Conservation (phyloP, 2,797 vertebrate species). For the Morelia viridis region DNA sequence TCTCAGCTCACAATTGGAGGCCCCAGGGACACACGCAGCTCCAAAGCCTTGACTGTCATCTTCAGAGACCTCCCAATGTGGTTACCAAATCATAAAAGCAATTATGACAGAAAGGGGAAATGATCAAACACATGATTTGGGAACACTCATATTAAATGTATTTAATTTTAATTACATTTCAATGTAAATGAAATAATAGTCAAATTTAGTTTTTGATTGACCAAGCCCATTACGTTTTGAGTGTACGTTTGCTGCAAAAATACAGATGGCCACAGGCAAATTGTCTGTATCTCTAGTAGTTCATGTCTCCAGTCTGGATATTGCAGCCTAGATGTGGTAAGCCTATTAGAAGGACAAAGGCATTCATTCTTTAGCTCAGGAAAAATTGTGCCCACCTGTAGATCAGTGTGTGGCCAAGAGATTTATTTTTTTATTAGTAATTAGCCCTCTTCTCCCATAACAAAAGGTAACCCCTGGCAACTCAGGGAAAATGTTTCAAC, state of each 20-base stretch:
- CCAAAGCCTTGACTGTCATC: not conserved
- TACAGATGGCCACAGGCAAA: not conserved
- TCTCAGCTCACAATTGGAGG: not conserved
- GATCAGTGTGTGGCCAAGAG: not conserved
- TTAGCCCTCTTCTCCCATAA: not conserved
- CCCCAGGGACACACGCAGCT: not conserved
- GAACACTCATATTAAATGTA: not conserved
- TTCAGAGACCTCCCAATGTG: not conserved
- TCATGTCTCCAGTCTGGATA: not conserved
- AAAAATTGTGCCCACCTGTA: not conserved
- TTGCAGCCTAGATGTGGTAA: not conserved
- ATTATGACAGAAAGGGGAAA: not conserved
- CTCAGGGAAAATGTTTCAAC: not conserved
- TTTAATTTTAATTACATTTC: not conserved
- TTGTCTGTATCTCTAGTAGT: not conserved
- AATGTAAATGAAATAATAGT: not conserved
- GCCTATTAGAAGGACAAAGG: not conserved
- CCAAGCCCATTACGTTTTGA: not conserved
- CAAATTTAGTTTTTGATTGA: not conserved
- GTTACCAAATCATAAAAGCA: not conserved
- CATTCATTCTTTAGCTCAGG: not conserved
- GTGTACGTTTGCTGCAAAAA: not conserved
- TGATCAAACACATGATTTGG: not conserved
- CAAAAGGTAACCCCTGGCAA: not conserved
- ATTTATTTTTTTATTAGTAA: not conserved